Percentiles rank a stretch among this genome's conserved stretches.
These are phyloP conservation scores for Thysanoteuthis rhombus DNA, from an alignment of 2,888 invertebrate genomes.

Conservation along the genomic window DNA sequence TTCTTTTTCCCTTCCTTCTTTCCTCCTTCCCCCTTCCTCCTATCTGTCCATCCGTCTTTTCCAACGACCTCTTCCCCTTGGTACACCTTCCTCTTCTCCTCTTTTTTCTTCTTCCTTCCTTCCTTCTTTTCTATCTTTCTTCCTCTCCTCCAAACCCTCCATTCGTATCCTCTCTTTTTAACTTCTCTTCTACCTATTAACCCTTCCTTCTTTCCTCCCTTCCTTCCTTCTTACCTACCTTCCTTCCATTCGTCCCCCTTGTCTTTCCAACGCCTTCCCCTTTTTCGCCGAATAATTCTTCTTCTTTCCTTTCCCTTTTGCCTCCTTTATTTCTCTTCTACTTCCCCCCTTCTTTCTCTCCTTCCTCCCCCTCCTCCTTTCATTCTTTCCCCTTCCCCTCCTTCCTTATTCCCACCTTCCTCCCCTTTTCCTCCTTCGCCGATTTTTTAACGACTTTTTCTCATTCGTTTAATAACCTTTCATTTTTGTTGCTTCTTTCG, in stretches of 20 bases:
- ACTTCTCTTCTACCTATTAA: not conserved
- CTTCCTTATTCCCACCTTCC: not conserved
- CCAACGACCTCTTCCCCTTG: too few relatives aligned
- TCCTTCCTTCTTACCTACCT: not conserved
- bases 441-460: too few relatives aligned
- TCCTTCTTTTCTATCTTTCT: not conserved
- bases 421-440: too few relatives aligned
- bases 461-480: too few relatives aligned
- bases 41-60: not conserved
- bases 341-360: not conserved
- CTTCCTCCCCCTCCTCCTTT: not conserved
- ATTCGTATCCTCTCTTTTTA: not conserved
- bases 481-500: too few relatives aligned
- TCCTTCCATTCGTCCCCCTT: not conserved
- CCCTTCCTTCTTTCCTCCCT: not conserved
- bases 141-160: too few relatives aligned
- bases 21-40: not conserved
- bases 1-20: not conserved
- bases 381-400: not conserved
- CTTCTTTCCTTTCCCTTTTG: not conserved
- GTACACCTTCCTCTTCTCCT: not conserved
- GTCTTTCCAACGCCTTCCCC: fast-evolving
- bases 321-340: not conserved
- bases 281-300: fast-evolving
- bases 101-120: not conserved